Base-by-base conservation (phyloP, 2,113 vertebrate species). In the Reinhardtius hippoglossoides region DNA sequence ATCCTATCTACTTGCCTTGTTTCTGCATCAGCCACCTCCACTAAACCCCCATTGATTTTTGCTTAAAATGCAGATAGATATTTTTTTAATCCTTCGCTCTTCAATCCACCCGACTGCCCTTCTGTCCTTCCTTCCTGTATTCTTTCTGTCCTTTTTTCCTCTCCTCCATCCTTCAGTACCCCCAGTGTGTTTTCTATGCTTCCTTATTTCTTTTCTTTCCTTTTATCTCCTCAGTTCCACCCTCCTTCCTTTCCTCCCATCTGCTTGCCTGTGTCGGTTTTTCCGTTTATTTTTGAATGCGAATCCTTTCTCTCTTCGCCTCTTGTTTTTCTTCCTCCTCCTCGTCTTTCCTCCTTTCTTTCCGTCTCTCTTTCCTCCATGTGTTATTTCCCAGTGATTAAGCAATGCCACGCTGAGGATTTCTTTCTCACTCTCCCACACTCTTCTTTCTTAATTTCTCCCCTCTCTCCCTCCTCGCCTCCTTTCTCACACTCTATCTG, bases 371-470 rank as follows among this genome's bases (percentile, higher is more conserved):
- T 20, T 7, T 54, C 50, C 8, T 9, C 50, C 20, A 21, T 23
- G 15, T 5, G 14, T 23, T 4, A 18, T 42, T 48, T 78, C 24
- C 54, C 57, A 60, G 80, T 75, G 20, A 64, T 78, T 37, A 65
- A 78, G 20, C 0, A 1, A 24, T n/a, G 13, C 6, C 55, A 52
- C 50, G 2, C 58, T 21, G 40, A 63, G 74, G 26, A 66, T 54
- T 54, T 54, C 50, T 54, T n/a, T n/a, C 50, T 20, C 15, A 54
- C 46, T 59, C 57, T 44, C 14, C n/a, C 61, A 60, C 13, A 16
- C 57, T 80, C 67, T 67, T 24, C 35, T 37, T 83, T 87, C 20
- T 54, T 74, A 74, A 89, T 74, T 78, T 57, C 55, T 74, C 40
- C 73, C 57, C 26, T 60, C 76, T 24, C 56, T 69, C 73, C 59